Conservation (phyloP, 2,113 vertebrate species). For the Myotis davidii region DNA sequence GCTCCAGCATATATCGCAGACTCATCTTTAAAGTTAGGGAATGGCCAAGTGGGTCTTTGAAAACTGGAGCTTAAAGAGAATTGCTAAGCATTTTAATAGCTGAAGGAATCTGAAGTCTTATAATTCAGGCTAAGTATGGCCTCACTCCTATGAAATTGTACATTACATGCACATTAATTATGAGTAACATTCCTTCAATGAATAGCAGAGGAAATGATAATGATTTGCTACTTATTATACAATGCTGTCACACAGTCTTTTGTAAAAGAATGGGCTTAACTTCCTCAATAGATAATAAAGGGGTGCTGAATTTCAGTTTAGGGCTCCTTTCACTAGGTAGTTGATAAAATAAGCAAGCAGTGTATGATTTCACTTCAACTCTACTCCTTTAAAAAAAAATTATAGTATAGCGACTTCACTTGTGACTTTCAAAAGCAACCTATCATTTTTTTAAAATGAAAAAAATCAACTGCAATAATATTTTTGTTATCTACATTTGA, state of each 20-base stretch:
- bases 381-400: neutral
- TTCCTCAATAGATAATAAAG: neutral
- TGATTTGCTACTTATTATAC: constrained; percentile 56
- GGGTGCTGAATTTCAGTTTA: neutral
- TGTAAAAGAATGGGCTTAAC: constrained; percentile 53
- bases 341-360: constrained; percentile 39
- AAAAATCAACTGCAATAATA: constrained; percentile 9
- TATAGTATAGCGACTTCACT: neutral
- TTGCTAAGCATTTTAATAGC: constrained; percentile 60
- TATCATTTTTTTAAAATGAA: constrained; percentile 60
- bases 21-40: constrained; percentile 30
- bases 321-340: neutral
- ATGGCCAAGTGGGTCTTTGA: constrained; percentile 6
- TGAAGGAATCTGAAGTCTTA: constrained; percentile 41
- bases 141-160: constrained; percentile 63
- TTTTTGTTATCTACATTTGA: constrained; percentile 38
- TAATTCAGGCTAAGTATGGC: constrained; percentile 59
- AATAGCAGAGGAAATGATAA: constrained; percentile 52
- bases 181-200: constrained; percentile 62
- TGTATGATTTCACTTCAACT: neutral
- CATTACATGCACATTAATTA: constrained; percentile 54
- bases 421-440: constrained; percentile 46
- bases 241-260: neutral
- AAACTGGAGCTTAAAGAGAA: constrained; percentile 28
- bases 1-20: neutral